Base-by-base conservation (phyloP, 1,140 invertebrate species). In the Metopolophium dirhodum region DNA sequence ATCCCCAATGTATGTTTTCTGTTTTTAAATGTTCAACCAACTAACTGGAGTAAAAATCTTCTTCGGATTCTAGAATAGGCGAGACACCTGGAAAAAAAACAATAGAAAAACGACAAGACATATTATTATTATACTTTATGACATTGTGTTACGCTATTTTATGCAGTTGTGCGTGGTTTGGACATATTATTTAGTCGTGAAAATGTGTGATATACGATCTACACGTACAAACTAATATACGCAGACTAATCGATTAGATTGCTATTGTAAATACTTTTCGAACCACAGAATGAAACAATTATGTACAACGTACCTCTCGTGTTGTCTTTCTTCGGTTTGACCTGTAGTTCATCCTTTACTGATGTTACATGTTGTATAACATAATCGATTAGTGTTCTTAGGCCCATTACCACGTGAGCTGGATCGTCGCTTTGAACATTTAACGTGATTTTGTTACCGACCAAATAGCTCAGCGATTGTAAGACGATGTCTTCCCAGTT, bases 361-460 rank as follows among this genome's bases (percentile, higher is more conserved):
- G 91, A 51, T 8, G 47, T 93, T 35, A 93, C 30, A 41, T 26
- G 77, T 45, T 41, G n/a, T 83, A 93, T 41, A 1, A 41, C 37
- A 57, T 41, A 41, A 57, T 93, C 91, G 30, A 93, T 93, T 86
- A 93, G 8, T 41, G 35, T 57, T 23, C 35, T 93, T 37, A 93
- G 37, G 35, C 77, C 45, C 23, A 51, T 54, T 11, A 54, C 23
- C 1, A 86, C 8, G 18, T 93, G 47, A 2, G 45, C 82, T 37
- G 91, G 91, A 85, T 85, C 77, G 9, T 93, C 91, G 14, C 41
- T 93, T 85, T 93, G 91, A 54, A 93, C 91, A 41, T 85, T 85
- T n/a, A 93, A 85, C 49, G 20, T 54, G 18, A 85, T 85, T 93
- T 93, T 35, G n/a, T 41, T 54, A 11, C 77, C 82, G 9, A 85